Conservation (phyloP, 2,113 vertebrate species). For the Syngnathus typhle region DNA sequence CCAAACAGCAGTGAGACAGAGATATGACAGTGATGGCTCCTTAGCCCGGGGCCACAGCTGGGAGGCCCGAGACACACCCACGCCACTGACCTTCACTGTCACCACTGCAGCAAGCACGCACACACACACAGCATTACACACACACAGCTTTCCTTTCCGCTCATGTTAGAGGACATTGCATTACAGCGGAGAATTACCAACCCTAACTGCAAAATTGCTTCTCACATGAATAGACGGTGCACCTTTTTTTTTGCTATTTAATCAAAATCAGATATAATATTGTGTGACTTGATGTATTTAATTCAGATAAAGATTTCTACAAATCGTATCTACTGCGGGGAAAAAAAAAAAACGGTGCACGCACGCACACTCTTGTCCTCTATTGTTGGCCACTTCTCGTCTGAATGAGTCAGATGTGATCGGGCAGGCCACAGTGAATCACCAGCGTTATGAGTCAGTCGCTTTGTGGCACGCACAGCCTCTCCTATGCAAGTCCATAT, state of each 20-base stretch:
- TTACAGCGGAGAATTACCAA: neutral
- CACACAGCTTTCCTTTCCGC: neutral
- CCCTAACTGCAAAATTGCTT: neutral
- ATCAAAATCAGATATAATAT: no score
- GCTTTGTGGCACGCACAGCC: slow-evolving; percentile 52
- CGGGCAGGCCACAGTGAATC: slow-evolving; percentile 56
- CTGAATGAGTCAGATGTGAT: slow-evolving; percentile 61
- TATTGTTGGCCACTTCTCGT: slow-evolving; percentile 27
- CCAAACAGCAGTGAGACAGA: slow-evolving; percentile 49
- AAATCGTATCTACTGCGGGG: no score
- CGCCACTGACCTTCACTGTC: slow-evolving; percentile 71
- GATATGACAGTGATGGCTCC: slow-evolving; percentile 71
- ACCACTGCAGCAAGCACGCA: slow-evolving; percentile 43
- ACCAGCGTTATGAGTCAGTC: slow-evolving; percentile 61
- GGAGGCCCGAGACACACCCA: slow-evolving; percentile 66
- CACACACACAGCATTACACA: slow-evolving; percentile 11
- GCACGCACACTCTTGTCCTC: slow-evolving; percentile 11
- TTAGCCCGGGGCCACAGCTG: slow-evolving; percentile 64
- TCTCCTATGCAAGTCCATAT: slow-evolving; percentile 45
- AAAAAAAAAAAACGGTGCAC: no score
- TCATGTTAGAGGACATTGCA: neutral
- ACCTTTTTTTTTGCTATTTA: no score
- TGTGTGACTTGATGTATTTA: no score
- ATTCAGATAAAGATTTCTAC: no score
- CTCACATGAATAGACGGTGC: neutral